A percentile compares a stretch with the other conserved stretches of the same genome.
Conservation (phyloP, 2,888 invertebrate species). For the Drosophila phalerata region DNA sequence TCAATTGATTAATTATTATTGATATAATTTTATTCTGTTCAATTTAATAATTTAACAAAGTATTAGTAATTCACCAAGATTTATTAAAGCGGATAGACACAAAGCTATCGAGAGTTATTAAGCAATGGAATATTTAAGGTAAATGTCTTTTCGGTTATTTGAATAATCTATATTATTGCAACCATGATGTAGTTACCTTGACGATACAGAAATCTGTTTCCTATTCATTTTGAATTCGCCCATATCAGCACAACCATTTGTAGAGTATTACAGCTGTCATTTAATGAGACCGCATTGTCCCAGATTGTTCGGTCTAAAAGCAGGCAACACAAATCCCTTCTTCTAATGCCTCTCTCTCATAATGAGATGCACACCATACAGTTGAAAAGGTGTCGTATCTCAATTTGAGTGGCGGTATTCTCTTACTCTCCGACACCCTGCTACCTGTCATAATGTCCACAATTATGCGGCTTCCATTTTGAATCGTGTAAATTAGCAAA, state of each 20-base stretch:
- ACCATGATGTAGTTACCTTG: too few species aligned
- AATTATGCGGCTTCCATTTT: slow-evolving; percentile 50
- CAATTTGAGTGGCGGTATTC: neutral
- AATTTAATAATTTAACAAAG: too few species aligned
- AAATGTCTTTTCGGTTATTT: too few species aligned
- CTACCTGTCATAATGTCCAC: slow-evolving; percentile 16
- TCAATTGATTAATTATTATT: too few species aligned
- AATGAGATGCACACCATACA: slow-evolving; percentile 40
- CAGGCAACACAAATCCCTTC: slow-evolving; percentile 24
- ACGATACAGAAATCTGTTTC: too few species aligned
- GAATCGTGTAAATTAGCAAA: slow-evolving; percentile 70
- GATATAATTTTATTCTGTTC: too few species aligned
- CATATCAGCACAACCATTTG: neutral
- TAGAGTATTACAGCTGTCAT: slow-evolving; percentile 22
- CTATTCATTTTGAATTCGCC: neutral
- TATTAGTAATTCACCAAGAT: too few species aligned
- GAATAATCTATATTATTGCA: too few species aligned
- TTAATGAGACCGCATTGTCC: slow-evolving; percentile 56
- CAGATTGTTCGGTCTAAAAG: slow-evolving; percentile 19
- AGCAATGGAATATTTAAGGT: too few species aligned
- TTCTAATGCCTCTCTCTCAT: slow-evolving; percentile 6
- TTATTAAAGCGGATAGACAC: too few species aligned
- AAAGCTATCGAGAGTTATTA: too few species aligned
- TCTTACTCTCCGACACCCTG: neutral
- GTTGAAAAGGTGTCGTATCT: slow-evolving; percentile 33